Evolutionary conservation across 2,113 vertebrate genomes (phyloP), one percentile per base, ranked within the genome.

Genomic region (Ornithorhynchus anatinus): DNA sequence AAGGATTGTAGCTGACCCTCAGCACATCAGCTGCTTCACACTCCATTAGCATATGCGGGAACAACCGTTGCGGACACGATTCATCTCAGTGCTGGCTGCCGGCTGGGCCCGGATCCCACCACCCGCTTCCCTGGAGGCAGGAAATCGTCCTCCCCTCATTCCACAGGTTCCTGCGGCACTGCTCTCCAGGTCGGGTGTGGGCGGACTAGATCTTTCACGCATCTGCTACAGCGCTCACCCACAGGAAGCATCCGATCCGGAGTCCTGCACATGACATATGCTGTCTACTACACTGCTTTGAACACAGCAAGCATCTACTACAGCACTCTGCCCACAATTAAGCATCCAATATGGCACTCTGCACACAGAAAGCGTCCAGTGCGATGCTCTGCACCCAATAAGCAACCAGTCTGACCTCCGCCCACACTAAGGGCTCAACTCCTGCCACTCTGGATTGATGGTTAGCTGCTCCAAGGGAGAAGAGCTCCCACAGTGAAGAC

Each of bases 41-140:
- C 80, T 82, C 88, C 91, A 91, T 94, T 94, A 93, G 79, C 84
- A 84, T n/a, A n/a, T 75, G 83, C 68, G 77, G 73, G 72, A 78
- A 84, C n/a, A n/a, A n/a, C 87, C 89, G 86, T 88, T 92, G 91
- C 88, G 92, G 77, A 91, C 88, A 68, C 61, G 85, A 91, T 93
- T 92, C 92, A 89, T 88, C 91, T 91, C 91, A 86, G 82, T 88
- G 89, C 76, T 89, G 89, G 85, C 69, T 87, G n/a, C n/a, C n/a
- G n/a, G n/a, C n/a, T n/a, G n/a, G n/a, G n/a, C n/a, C n/a, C n/a
- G n/a, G n/a, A n/a, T 90, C 89, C 90, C 91, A 88, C 88, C 70
- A 84, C 72, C 70, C 74, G 78, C 73, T 87, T 85, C 75, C 75
- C 85, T 86, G 69, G 3, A 78, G 58, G 75, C 48, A 78, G 33